Evolutionary conservation across 2,797 vertebrate genomes (phyloP).

Genomic region (Scolopax rusticola): DNA sequence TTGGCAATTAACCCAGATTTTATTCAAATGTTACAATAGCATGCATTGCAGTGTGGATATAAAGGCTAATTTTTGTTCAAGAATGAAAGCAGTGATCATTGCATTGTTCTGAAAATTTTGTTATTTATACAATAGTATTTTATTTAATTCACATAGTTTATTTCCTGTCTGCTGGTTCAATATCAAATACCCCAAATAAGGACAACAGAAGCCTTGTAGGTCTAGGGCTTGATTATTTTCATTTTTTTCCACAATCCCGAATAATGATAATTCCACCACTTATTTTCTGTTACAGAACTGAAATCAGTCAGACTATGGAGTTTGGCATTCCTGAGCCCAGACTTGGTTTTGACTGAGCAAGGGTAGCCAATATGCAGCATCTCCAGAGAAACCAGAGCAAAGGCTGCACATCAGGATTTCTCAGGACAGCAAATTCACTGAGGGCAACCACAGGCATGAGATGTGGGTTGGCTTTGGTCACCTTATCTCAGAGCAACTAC

Average conservation of each 20-base stretch:
- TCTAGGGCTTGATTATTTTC: background rate
- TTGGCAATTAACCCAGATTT: background rate
- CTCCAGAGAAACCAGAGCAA: background rate
- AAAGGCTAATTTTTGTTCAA: rapidly evolving
- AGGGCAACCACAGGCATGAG: background rate
- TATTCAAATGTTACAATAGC: background rate
- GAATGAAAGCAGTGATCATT: background rate
- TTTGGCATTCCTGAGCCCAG: background rate
- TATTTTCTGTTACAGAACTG: background rate
- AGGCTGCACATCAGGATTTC: background rate
- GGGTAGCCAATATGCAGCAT: no score
- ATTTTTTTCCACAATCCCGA: background rate
- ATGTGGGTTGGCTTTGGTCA: background rate
- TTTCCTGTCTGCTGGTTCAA: background rate
- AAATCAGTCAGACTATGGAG: background rate
- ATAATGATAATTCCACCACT: background rate
- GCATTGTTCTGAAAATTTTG: background rate
- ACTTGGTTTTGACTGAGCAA: background rate
- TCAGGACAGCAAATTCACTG: background rate
- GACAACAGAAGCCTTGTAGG: background rate
- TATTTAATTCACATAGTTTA: background rate
- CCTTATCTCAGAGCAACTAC: background rate
- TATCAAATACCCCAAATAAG: background rate
- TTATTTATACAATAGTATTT: background rate
- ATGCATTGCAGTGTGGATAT: background rate